These are phyloP conservation scores for Eupithecia tripunctaria DNA, from an alignment of 2,888 invertebrate species.

Conservation along the genomic window DNA sequence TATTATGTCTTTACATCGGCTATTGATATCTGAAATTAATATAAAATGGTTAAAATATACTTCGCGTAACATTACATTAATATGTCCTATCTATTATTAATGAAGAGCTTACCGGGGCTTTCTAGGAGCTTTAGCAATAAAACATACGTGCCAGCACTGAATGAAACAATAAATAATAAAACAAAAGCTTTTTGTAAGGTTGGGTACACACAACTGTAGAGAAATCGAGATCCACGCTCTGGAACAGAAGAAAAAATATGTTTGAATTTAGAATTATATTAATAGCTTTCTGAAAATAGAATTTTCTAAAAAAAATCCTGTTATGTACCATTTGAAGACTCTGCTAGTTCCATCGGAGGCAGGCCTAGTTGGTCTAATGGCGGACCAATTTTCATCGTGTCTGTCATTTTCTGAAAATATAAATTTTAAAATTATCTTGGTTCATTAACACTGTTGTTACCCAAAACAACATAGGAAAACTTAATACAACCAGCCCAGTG, in stretches of 20 bases:
- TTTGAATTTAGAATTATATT: neutral
- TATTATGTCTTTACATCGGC: conserved; percentile 62
- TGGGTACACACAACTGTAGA: conserved; percentile 57
- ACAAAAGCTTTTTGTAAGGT: conserved; percentile 58
- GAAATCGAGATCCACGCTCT: conserved; percentile 54
- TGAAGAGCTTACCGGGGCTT: conserved; percentile 56
- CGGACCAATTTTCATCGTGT: conserved; percentile 53
- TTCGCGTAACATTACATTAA: neutral
- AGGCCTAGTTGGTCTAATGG: conserved; percentile 63
- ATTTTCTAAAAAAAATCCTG: neutral
- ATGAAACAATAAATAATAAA: conserved; percentile 54
- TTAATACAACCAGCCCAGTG: neutral
- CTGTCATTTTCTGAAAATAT: conserved; percentile 59
- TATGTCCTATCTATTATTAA: neutral
- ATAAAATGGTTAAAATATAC: neutral
- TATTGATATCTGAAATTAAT: conserved; percentile 52
- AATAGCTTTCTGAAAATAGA: neutral
- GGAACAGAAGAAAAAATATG: conserved; percentile 44
- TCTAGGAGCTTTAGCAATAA: conserved; percentile 58
- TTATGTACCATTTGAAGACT: conserved; percentile 63
- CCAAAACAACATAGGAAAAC: neutral
- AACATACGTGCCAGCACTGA: conserved; percentile 58
- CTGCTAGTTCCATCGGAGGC: conserved; percentile 78
- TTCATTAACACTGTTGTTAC: neutral
- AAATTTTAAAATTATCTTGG: neutral